phyloP scores from a whole-genome alignment of 2,797 vertebrate species.

The Coendou prehensilis region DNA sequence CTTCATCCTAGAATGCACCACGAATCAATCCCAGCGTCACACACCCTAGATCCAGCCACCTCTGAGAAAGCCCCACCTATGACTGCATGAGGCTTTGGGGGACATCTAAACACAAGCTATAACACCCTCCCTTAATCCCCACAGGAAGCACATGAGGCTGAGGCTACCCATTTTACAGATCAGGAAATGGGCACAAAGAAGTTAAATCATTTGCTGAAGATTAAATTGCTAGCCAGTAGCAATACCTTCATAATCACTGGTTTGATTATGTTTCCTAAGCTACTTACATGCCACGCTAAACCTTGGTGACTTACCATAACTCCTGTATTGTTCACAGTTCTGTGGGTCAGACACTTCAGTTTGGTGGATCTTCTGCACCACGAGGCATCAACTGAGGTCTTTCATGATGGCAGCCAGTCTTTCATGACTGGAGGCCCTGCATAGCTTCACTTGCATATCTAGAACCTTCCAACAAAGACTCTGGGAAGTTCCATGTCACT shows the following conservation, averaged over 20 bases:
- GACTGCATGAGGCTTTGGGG: background rate
- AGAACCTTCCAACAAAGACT: background rate
- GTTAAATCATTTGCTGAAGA: conserved; percentile 4
- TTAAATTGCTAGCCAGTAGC: background rate
- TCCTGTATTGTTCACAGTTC: background rate
- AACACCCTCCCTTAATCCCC: background rate
- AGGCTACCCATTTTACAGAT: background rate
- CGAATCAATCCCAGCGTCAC: background rate
- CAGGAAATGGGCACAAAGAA: conserved; percentile 2
- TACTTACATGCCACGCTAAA: background rate
- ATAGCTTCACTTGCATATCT: background rate
- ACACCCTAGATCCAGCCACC: background rate
- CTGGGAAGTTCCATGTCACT: background rate
- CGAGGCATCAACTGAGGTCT: background rate
- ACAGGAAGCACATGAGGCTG: background rate
- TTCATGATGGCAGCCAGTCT: background rate
- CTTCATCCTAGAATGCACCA: background rate
- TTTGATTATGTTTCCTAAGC: background rate
- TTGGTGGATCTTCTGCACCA: background rate
- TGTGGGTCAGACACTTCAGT: background rate
- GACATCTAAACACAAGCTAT: background rate
- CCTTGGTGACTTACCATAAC: background rate
- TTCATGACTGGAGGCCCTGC: background rate
- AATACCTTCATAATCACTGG: background rate
- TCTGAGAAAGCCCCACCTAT: background rate